These are phyloP conservation scores for Saccostrea cuccullata DNA, from an alignment of 1,140 invertebrate species.

Conservation along the genomic window DNA sequence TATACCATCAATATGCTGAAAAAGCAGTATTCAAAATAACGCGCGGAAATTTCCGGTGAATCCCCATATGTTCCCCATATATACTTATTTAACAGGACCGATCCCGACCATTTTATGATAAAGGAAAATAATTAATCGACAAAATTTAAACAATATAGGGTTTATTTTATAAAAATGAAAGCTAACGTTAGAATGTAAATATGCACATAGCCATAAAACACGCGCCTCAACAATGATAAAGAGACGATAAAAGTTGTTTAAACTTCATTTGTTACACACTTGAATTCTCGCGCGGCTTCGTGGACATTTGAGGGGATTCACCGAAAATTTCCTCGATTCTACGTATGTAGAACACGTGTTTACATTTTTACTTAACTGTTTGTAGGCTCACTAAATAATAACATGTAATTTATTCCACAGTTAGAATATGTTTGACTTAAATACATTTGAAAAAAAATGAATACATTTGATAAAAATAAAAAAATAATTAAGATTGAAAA, in stretches of 20 bases:
- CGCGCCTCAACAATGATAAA: background rate
- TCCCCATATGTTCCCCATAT: background rate
- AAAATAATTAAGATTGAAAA: too few species aligned
- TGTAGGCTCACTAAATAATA: too few species aligned
- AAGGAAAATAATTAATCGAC: background rate
- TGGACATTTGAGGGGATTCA: background rate
- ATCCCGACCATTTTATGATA: background rate
- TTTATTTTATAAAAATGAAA: background rate
- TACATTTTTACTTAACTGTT: too few species aligned
- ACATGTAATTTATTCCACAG: too few species aligned
- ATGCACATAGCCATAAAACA: background rate
- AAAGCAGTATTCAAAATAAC: constrained; percentile 2
- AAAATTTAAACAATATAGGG: background rate
- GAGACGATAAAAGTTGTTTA: background rate
- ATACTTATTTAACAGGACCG: background rate
- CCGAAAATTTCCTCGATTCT: background rate
- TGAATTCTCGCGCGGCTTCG: background rate
- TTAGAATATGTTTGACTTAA: too few species aligned
- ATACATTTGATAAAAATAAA: too few species aligned
- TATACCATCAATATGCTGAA: background rate
- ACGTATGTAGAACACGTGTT: too few species aligned
- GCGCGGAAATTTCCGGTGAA: constrained; percentile 22
- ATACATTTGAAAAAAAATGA: too few species aligned
- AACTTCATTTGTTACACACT: background rate
- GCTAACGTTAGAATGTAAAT: background rate